These are phyloP conservation scores for Drosophila lowei DNA, from an alignment of 1,140 invertebrate species.

Conservation along the genomic window DNA sequence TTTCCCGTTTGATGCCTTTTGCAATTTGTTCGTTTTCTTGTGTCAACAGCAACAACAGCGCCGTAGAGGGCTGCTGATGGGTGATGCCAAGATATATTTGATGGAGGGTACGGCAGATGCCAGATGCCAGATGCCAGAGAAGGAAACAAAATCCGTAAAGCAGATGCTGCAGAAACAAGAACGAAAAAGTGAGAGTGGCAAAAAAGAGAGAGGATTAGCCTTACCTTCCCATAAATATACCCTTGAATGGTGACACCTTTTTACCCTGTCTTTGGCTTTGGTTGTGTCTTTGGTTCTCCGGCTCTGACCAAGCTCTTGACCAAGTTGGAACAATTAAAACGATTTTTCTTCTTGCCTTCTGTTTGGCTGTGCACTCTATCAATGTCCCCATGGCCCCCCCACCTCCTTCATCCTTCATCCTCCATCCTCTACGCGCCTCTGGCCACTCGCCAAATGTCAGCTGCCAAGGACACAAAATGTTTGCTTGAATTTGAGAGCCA, in stretches of 20 bases:
- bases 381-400: constrained; percentile 2
- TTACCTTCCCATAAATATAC: no score
- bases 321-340: constrained; percentile 65
- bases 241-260: constrained; percentile 15
- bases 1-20: constrained; percentile 30
- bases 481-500: constrained; percentile 28
- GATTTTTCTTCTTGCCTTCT: constrained; percentile 33
- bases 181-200: background rate
- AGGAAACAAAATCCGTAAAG: no score
- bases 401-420: no score
- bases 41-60: constrained; percentile 38
- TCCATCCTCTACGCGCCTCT: no score
- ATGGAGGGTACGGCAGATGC: no score
- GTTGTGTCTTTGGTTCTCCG: constrained; percentile 8
- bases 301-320: constrained; percentile 44
- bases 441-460: constrained; percentile 51
- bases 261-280: constrained; percentile 2
- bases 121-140: no score
- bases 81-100: no score
- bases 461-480: constrained; percentile 50
- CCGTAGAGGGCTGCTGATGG: no score
- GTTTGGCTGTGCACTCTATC: constrained; percentile 32
- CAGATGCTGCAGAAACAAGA: background rate
- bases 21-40: constrained; percentile 43
- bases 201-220: no score